Conservation (phyloP, 2,888 invertebrate species). For the Cylindroiulus punctatus region DNA sequence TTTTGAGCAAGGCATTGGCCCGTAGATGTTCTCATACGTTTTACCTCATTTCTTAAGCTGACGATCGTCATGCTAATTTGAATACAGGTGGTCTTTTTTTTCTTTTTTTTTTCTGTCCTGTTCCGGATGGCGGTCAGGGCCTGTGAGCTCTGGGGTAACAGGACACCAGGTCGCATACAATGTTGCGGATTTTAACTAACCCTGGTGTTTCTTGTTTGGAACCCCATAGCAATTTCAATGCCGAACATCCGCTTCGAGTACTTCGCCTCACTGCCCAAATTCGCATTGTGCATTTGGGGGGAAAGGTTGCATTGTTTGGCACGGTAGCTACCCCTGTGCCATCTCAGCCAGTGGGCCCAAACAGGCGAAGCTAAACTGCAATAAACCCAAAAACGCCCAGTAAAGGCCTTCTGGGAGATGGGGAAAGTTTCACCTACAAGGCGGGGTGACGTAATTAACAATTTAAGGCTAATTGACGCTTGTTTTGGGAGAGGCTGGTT, state of each 20-base stretch:
- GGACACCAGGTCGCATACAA: neutral
- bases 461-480: slow-evolving; percentile 6
- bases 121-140: neutral
- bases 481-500: neutral
- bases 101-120: too few species aligned
- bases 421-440: neutral
- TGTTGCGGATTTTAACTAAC: slow-evolving; percentile 34
- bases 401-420: slow-evolving; percentile 23
- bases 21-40: neutral
- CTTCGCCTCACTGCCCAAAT: slow-evolving; percentile 20
- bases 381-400: slow-evolving; percentile 18
- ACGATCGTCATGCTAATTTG: neutral
- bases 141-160: neutral
- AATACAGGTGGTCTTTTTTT: neutral
- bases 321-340: neutral
- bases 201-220: neutral
- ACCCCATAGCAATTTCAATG: slow-evolving; percentile 19
- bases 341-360: slow-evolving; percentile 4
- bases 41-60: neutral
- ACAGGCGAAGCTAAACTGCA: neutral
- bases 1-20: neutral
- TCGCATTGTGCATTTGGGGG: neutral
- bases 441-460: slow-evolving; percentile 34
- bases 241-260: neutral
- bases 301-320: neutral